Percentiles rank a stretch among this genome's conserved stretches.
Conservation (phyloP, 2,113 vertebrate genomes). For the Cygnus atratus region DNA sequence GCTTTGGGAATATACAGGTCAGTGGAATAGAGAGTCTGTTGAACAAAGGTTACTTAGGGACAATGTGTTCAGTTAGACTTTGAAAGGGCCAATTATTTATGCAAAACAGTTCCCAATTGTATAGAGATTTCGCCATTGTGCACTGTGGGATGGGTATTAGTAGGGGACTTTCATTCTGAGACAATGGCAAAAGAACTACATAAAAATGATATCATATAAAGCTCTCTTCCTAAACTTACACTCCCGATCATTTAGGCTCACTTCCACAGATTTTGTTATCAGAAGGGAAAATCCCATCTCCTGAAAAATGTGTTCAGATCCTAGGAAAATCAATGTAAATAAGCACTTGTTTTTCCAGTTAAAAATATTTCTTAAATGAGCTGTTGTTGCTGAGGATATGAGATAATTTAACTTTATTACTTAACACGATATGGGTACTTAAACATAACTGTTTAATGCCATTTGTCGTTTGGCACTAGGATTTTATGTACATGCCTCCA, state of each 20-base stretch:
- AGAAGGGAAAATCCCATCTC: background rate
- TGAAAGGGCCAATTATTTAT: background rate
- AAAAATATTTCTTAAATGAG: background rate
- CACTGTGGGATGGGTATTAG: background rate
- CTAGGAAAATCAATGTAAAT: background rate
- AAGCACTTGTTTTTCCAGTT: background rate
- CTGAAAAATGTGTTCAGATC: background rate
- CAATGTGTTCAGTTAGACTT: background rate
- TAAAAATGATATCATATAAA: background rate
- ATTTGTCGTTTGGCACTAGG: background rate
- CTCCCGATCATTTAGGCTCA: background rate
- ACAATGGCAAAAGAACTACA: accelerated
- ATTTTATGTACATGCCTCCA: background rate
- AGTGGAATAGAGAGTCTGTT: accelerated
- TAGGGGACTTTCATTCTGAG: background rate
- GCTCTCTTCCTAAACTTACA: background rate
- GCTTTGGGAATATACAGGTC: background rate
- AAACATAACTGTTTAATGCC: background rate
- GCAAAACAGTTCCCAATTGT: background rate
- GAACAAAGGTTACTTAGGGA: background rate
- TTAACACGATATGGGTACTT: background rate
- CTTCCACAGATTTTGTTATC: background rate
- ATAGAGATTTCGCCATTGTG: background rate
- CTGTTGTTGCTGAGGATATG: background rate
- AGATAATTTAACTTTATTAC: background rate